Percentiles rank a stretch among this genome's conserved stretches.
Conservation (phyloP, 2,113 vertebrate genomes). For the Peromyscus californicus region DNA sequence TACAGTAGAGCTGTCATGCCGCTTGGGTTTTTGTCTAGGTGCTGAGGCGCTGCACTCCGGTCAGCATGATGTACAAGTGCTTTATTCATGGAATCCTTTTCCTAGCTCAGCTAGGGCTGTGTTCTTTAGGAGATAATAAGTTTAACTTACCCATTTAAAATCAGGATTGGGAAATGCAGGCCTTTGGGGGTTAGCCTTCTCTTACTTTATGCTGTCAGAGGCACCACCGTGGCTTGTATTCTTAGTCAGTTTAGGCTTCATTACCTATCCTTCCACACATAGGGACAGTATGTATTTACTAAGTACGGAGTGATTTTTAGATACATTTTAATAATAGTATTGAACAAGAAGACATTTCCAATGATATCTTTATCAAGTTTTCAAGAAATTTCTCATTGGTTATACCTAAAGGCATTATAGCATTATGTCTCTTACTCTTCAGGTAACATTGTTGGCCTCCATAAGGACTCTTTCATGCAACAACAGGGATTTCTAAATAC, state of each 20-base stretch:
- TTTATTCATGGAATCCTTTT: neutral
- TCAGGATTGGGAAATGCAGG: neutral
- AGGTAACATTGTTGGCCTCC: neutral
- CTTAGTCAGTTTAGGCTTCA: neutral
- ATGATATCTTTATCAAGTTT: neutral
- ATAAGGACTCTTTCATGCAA: neutral
- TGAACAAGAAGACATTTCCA: neutral
- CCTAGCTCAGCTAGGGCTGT: neutral
- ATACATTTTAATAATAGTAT: neutral
- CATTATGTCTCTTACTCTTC: neutral
- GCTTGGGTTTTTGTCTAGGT: neutral
- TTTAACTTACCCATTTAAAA: neutral
- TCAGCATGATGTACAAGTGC: accelerated
- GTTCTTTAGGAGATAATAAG: neutral
- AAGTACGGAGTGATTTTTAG: neutral
- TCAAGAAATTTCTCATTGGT: neutral
- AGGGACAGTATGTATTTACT: neutral
- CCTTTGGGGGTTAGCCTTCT: neutral
- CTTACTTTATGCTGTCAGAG: neutral
- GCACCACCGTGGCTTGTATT: neutral
- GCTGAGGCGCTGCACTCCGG: neutral
- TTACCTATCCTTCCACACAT: neutral
- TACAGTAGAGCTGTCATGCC: neutral
- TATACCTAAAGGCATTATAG: neutral
- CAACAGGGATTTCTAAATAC: neutral